Base-by-base conservation (phyloP, 2,797 vertebrate genomes). In the Pogonophryne albipinna region DNA sequence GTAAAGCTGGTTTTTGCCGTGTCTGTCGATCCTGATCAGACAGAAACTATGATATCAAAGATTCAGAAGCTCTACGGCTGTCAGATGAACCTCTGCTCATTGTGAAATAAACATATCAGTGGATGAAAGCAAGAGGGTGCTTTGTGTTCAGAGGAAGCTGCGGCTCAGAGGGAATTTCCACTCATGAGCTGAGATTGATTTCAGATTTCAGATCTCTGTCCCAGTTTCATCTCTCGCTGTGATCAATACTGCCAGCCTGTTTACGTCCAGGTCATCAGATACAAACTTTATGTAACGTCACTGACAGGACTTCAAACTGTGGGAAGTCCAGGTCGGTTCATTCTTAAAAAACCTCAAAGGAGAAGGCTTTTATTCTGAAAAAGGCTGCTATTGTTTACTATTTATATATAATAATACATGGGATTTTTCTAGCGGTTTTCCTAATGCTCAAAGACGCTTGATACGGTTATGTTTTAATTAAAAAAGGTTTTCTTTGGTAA, bases 141-240 rank as follows among this genome's bases (percentile, higher is more conserved):
- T 6, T 45, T 59, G 49, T n/a, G 69, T n/a, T n/a, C 1, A 68
- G 66, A 77, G 64, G 31, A 46, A 59, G 23, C 27, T 11, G 4
- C 31, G 1, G 4, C 56, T 14, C 46, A 4, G 6, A 67, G 66
- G 52, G 72, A 78, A 16, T 84, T 86, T 84, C 75, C 83, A 80
- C 77, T 70, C 61, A 79, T 58, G 71, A 68, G 71, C 63, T 6
- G n/a, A 0, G 41, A 91, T 86, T 47, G 90, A 91, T 85, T 83
- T 70, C 65, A 17, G 90, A 91, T 85, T 83, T 70, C 65, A 17
- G 70, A 86, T 82, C 3, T 20, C 19, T 9, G 68, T 44, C 52
- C 2, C 2, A 6, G 38, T 42, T 71, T 77, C 84, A 38, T 16
- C 62, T 45, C 73, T 51, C 23, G 23, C 23, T 3, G 23, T 52